A percentile compares a stretch with the other conserved stretches of the same genome.
These are phyloP conservation scores for Holotrichia oblita DNA, from an alignment of 1,140 invertebrate species.

Conservation along the genomic window DNA sequence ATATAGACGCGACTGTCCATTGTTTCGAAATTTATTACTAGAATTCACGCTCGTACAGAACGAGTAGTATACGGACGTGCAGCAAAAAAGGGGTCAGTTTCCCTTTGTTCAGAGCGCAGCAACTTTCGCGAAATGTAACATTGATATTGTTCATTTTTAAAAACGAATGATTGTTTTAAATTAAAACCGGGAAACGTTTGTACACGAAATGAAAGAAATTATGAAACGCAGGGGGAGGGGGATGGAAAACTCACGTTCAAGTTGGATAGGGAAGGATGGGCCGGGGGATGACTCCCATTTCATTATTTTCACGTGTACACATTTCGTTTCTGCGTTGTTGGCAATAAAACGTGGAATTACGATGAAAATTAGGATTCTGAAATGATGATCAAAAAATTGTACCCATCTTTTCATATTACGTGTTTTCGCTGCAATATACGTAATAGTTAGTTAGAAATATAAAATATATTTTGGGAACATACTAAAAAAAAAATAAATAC, in stretches of 20 bases:
- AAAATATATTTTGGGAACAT: no score
- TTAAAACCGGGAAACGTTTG: slow-evolving; percentile 13
- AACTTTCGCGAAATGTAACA: slow-evolving; percentile 5
- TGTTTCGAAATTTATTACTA: slow-evolving; percentile 31
- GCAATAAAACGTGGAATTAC: neutral
- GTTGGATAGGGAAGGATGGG: neutral
- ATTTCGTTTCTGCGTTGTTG: neutral
- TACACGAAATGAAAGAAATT: slow-evolving; percentile 27
- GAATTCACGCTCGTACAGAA: neutral
- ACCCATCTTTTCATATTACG: no score
- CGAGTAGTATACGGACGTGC: neutral
- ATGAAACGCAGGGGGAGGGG: neutral
- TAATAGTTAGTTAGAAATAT: no score
- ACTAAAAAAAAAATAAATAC: no score
- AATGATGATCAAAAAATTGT: neutral
- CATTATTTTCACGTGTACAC: neutral
- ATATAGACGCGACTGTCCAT: slow-evolving; percentile 25
- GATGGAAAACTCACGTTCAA: neutral
- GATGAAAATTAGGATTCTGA: neutral
- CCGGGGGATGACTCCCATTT: neutral
- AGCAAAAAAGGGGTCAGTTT: neutral
- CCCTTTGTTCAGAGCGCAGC: neutral
- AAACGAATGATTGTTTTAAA: slow-evolving; percentile 33
- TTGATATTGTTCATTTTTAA: slow-evolving; percentile 33
- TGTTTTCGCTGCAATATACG: no score